Conservation (phyloP, 2,113 vertebrate genomes). For the Coryphaenoides rupestris region DNA sequence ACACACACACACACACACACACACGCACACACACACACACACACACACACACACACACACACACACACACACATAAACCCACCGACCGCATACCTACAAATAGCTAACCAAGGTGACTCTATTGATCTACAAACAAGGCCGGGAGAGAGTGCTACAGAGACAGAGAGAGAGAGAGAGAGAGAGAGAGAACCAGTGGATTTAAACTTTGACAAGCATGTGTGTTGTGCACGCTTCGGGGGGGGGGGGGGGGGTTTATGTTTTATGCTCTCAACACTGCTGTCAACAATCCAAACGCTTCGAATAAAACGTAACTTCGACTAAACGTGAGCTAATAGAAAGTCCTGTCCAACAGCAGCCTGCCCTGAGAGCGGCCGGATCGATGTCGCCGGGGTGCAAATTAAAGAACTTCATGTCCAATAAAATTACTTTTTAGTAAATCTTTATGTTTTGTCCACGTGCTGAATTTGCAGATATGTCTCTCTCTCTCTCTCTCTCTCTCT, state of each 20-base stretch:
- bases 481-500: too few species aligned
- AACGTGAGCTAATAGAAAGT: background rate
- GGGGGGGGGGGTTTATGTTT: conserved; percentile 30
- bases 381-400: background rate
- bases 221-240: conserved; percentile 1
- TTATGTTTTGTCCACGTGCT: too few species aligned
- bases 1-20: conserved; percentile 42
- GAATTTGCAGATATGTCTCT: too few species aligned
- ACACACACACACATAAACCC: conserved; percentile 55
- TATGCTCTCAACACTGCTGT: conserved; percentile 25
- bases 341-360: too few species aligned
- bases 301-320: conserved; percentile 15
- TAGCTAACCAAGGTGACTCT: conserved; percentile 79
- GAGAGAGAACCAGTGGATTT: conserved; percentile 37
- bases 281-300: conserved; percentile 24
- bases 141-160: conserved; percentile 32
- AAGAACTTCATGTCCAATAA: background rate
- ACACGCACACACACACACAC: conserved; percentile 58
- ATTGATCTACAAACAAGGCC: conserved; percentile 71
- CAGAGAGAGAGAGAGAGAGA: conserved; percentile 38
- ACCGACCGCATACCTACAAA: conserved; percentile 72
- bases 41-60: conserved; percentile 50
- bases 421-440: too few species aligned
- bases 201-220: conserved; percentile 35
- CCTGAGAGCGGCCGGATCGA: too few species aligned